Conservation (phyloP, 2,888 invertebrate genomes). For the Onchidella celtica region DNA sequence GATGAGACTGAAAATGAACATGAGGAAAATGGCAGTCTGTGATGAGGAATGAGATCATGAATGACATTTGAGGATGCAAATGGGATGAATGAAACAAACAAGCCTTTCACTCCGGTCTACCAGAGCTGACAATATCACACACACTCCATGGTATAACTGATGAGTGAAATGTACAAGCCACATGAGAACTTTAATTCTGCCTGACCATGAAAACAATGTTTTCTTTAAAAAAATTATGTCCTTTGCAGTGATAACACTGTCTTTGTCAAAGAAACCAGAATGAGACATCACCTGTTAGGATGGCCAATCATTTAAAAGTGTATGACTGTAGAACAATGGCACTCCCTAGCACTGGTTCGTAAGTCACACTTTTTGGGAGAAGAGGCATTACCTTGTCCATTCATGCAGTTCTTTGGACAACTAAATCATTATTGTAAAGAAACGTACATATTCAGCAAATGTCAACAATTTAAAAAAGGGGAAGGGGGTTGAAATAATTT, state of each 20-base stretch:
- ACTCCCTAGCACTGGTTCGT: background rate
- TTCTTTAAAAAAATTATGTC: background rate
- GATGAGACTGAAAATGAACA: slow-evolving; percentile 1
- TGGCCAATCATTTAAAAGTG: background rate
- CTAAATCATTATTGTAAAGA: background rate
- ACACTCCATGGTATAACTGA: background rate
- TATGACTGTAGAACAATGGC: background rate
- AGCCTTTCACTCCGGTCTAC: background rate
- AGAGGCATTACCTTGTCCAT: background rate
- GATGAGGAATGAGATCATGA: background rate
- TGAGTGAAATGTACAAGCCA: background rate
- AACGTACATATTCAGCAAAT: slow-evolving; percentile 5
- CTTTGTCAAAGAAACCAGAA: background rate
- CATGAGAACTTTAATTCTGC: background rate
- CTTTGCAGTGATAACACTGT: background rate
- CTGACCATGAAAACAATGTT: background rate
- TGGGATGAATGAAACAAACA: slow-evolving; percentile 7
- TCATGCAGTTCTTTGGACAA: background rate
- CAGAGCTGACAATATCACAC: background rate
- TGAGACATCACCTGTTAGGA: background rate
- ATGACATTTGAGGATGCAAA: slow-evolving; percentile 23
- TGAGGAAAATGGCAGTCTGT: slow-evolving; percentile 17
- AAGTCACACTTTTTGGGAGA: background rate
- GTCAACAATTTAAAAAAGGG: too few relatives aligned
- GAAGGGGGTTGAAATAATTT: background rate